These are phyloP conservation scores for Gambelia wislizenii DNA, from an alignment of 2,797 vertebrate genomes.

Conservation along the genomic window DNA sequence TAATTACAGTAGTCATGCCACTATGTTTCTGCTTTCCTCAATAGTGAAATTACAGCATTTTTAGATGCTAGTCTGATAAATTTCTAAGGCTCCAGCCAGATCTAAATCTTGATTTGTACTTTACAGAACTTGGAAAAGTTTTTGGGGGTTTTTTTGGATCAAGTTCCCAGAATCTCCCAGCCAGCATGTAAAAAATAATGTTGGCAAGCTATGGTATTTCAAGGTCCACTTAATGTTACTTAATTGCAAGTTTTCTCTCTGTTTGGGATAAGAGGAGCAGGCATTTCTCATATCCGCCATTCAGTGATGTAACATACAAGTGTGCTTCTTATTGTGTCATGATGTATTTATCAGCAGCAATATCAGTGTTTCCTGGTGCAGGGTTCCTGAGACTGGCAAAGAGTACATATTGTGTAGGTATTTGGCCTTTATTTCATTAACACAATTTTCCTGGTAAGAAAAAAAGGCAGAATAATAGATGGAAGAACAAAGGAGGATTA, in stretches of 20 bases:
- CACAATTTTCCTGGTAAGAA: neutral
- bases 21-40: too few relatives aligned
- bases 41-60: too few relatives aligned
- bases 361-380: neutral
- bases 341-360: neutral
- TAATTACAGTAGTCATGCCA: too few relatives aligned
- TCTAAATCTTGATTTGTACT: neutral
- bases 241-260: neutral
- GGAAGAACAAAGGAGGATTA: neutral
- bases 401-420: neutral
- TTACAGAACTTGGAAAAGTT: too few relatives aligned
- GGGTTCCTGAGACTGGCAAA: neutral
- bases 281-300: too few relatives aligned
- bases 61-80: too few relatives aligned
- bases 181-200: too few relatives aligned
- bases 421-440: neutral
- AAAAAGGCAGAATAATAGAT: neutral
- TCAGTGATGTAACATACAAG: neutral
- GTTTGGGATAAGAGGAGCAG: neutral
- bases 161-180: too few relatives aligned
- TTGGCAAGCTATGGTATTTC: too few relatives aligned
- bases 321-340: neutral
- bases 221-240: neutral
- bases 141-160: too few relatives aligned
- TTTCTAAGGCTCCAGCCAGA: constrained; percentile 31